These are phyloP conservation scores for Cantharis rufa DNA, from an alignment of 2,888 invertebrate genomes.

Conservation along the genomic window DNA sequence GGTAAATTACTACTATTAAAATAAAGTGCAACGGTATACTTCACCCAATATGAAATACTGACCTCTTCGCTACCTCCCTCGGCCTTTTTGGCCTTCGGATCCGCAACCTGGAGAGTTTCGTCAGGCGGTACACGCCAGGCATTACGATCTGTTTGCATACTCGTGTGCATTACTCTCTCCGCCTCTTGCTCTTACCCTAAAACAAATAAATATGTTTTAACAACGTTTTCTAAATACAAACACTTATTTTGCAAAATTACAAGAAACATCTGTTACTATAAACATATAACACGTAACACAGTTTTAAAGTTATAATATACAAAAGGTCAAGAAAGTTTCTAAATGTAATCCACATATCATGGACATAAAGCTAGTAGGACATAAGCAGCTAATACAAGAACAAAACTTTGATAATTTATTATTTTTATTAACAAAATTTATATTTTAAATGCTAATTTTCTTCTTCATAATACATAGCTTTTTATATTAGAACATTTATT, in stretches of 20 bases:
- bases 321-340: background rate
- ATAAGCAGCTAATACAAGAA: background rate
- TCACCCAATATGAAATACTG: constrained; percentile 46
- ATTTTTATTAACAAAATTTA: background rate
- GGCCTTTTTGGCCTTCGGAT: constrained; percentile 79
- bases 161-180: constrained; percentile 82
- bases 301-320: background rate
- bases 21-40: constrained; percentile 28
- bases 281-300: background rate
- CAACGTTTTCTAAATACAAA: background rate
- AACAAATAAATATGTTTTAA: constrained; percentile 4
- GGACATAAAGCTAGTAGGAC: no score
- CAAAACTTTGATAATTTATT: background rate
- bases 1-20: constrained; percentile 4
- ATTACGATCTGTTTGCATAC: constrained; percentile 85
- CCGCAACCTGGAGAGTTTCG: constrained; percentile 89
- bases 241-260: background rate
- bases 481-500: no score
- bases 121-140: constrained; percentile 92
- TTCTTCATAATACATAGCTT: background rate
- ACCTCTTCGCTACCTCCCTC: constrained; percentile 69
- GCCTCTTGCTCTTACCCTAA: constrained; percentile 54
- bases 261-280: background rate
- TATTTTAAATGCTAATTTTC: background rate
- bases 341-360: background rate